A percentile compares a stretch with the other conserved stretches of the same genome.
Conservation (phyloP, 2,888 invertebrate genomes). For the Netelia inedita region DNA sequence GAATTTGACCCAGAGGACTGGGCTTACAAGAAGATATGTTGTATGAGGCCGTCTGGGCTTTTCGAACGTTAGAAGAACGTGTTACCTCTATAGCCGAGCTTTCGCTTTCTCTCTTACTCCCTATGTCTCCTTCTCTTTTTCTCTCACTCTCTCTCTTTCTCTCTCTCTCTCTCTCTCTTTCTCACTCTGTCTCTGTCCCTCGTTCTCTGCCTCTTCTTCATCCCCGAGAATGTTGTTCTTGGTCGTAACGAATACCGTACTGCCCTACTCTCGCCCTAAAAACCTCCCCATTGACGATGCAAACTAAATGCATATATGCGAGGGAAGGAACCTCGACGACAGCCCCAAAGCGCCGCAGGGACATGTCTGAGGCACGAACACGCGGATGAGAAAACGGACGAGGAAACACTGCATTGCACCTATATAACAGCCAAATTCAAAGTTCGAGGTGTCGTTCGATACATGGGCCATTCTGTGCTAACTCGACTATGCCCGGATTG, state of each 20-base stretch:
- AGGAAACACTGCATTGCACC: conserved; percentile 57
- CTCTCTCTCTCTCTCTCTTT: conserved; percentile 37
- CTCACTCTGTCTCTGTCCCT: neutral
- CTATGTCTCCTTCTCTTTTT: neutral
- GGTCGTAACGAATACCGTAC: conserved; percentile 60
- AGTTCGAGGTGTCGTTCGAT: conserved; percentile 42
- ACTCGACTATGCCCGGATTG: neutral
- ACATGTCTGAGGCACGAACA: conserved; percentile 72
- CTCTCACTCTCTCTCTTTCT: neutral
- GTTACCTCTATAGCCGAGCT: neutral
- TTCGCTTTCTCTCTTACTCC: neutral
- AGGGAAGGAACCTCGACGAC: conserved; percentile 64
- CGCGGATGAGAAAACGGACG: neutral
- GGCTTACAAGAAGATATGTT: conserved; percentile 34
- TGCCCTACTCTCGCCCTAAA: conserved; percentile 43
- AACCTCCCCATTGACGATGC: conserved; percentile 70
- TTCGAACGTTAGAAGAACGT: conserved; percentile 28
- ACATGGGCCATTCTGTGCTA: neutral
- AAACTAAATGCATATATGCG: conserved; percentile 77
- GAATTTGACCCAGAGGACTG: conserved; percentile 29
- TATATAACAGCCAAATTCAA: conserved; percentile 41
- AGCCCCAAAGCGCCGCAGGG: conserved; percentile 43
- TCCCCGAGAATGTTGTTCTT: conserved; percentile 27
- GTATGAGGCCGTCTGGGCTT: conserved; percentile 30
- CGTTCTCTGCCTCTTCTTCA: conserved; percentile 5